Evolutionary conservation across 2,797 vertebrate genomes (phyloP).

Genomic region (Ciconia nigra): DNA sequence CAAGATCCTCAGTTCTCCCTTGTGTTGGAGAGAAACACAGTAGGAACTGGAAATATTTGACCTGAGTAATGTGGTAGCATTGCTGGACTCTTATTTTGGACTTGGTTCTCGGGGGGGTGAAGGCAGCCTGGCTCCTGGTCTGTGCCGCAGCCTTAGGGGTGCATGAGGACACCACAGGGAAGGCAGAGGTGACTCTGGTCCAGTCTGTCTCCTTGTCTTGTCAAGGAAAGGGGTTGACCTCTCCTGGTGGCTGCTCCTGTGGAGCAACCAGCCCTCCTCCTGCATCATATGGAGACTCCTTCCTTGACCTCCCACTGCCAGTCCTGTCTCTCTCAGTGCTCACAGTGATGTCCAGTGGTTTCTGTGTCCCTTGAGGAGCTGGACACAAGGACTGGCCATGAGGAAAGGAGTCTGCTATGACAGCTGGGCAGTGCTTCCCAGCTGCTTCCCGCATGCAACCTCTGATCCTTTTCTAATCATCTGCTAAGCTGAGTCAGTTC

Average conservation of each 20-base stretch:
- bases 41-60: slow-evolving; percentile 4
- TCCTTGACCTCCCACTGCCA: background rate
- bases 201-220: background rate
- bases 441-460: background rate
- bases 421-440: background rate
- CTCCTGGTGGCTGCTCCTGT: background rate
- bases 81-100: background rate
- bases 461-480: background rate
- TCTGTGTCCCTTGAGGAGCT: background rate
- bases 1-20: background rate
- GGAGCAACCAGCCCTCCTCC: background rate
- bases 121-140: background rate
- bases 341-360: background rate
- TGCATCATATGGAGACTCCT: background rate
- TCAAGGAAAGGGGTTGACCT: background rate
- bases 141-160: background rate
- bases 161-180: background rate
- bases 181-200: background rate
- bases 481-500: background rate
- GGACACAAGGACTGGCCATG: background rate
- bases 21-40: background rate
- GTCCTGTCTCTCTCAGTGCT: background rate
- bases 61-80: background rate
- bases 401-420: background rate
- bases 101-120: background rate